Conservation (phyloP, 2,888 invertebrate genomes). For the Tryphoninae sp. region DNA sequence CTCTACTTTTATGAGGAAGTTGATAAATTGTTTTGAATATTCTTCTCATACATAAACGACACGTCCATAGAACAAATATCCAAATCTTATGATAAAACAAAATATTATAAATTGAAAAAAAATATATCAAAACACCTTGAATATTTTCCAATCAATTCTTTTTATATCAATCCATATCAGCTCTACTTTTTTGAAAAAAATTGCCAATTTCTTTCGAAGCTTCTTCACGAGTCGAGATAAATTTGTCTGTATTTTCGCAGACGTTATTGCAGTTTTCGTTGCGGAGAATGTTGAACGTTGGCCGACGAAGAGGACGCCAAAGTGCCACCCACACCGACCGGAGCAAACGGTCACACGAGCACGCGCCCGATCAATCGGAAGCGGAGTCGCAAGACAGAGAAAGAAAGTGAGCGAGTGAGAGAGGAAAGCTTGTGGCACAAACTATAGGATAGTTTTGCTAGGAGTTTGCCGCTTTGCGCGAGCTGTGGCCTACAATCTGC, state of each 20-base stretch:
- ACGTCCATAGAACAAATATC: no score
- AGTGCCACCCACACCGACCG: neutral
- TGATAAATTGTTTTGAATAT: no score
- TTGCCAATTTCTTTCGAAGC: no score
- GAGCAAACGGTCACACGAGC: constrained; percentile 24
- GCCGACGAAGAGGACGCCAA: neutral
- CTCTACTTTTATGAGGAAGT: no score
- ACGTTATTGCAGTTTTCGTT: constrained; percentile 8
- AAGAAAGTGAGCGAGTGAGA: neutral
- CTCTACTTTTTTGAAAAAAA: no score
- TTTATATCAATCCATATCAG: no score
- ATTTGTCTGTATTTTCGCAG: neutral
- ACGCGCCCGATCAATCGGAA: constrained; percentile 52
- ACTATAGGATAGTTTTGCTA: constrained; percentile 40
- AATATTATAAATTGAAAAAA: no score
- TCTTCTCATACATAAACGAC: no score
- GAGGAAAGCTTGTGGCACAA: neutral
- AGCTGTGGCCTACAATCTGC: constrained; percentile 62
- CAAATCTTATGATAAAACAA: no score
- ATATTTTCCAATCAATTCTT: no score
- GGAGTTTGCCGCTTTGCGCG: constrained; percentile 31
- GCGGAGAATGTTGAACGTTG: neutral
- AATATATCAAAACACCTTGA: no score
- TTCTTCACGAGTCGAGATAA: neutral
- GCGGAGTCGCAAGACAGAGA: constrained; percentile 34